phyloP scores from a whole-genome alignment of 2,888 invertebrate species.

The Sialis lutaria region DNA sequence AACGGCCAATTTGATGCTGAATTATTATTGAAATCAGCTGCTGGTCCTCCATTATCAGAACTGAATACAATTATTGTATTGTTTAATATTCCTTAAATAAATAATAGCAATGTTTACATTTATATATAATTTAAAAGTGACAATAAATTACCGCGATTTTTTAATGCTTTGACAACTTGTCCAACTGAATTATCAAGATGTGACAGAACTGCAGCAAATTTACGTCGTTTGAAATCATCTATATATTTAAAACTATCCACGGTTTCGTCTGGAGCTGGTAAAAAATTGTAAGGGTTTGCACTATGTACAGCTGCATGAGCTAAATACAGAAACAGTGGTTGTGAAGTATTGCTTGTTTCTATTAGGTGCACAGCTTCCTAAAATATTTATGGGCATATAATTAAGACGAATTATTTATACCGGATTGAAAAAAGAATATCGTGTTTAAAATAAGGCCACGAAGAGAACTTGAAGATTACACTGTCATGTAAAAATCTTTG shows the following conservation, averaged over 20 bases:
- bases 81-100: constrained; percentile 37
- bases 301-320: constrained; percentile 83
- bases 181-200: constrained; percentile 85
- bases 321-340: constrained; percentile 72
- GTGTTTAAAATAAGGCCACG: too few relatives aligned
- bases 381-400: too few relatives aligned
- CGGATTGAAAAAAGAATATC: too few relatives aligned
- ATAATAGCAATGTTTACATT: too few relatives aligned
- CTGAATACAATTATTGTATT: constrained; percentile 78
- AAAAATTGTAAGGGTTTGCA: constrained; percentile 64
- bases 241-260: constrained; percentile 52
- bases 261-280: constrained; percentile 59
- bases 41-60: constrained; percentile 83
- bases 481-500: too few relatives aligned
- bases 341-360: constrained; percentile 25
- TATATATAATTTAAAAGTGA: too few relatives aligned
- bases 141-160: constrained; percentile 18
- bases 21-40: constrained; percentile 72
- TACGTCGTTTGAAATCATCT: constrained; percentile 42
- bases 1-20: constrained; percentile 74
- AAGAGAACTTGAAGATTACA: too few relatives aligned
- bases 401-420: too few relatives aligned
- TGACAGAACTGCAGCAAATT: constrained; percentile 46
- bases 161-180: constrained; percentile 51
- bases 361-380: constrained; percentile 29